phyloP scores from a whole-genome alignment of 2,113 vertebrate genomes.

The Dromas ardeola region DNA sequence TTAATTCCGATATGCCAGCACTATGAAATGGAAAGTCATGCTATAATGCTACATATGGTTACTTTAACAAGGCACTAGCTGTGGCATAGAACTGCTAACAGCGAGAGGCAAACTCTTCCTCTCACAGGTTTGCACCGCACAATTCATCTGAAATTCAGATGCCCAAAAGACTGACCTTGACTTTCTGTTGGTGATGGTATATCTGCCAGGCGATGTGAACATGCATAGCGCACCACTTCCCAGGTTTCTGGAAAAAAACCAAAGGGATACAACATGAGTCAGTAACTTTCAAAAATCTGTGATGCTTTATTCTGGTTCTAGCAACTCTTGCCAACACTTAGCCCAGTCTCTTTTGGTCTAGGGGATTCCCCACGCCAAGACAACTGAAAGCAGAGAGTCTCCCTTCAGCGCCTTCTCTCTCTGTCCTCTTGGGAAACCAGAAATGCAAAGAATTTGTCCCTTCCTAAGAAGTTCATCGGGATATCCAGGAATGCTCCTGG shows the following conservation, averaged over 20 bases:
- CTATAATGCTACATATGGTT: background rate
- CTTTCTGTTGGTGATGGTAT: slow-evolving; percentile 98
- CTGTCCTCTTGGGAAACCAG: background rate
- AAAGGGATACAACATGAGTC: background rate
- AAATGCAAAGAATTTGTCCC: background rate
- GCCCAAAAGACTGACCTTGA: slow-evolving; percentile 86
- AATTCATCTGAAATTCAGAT: background rate
- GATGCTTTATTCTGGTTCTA: background rate
- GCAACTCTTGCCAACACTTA: background rate
- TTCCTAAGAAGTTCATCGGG: background rate
- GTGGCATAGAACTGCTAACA: background rate
- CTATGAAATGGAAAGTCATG: background rate
- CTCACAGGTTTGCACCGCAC: background rate
- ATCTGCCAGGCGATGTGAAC: slow-evolving; percentile 98
- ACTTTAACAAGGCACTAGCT: background rate
- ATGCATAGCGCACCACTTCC: slow-evolving; percentile 98
- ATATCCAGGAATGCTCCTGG: background rate
- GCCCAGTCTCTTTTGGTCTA: background rate
- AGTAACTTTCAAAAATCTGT: background rate
- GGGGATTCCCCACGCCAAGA: background rate
- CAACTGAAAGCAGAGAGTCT: background rate
- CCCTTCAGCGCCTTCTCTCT: background rate
- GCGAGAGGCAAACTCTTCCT: background rate
- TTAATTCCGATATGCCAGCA: fast-evolving
- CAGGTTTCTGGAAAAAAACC: slow-evolving; percentile 87